phyloP scores from a whole-genome alignment of 2,888 invertebrate genomes.

The Phalangium opilio region DNA sequence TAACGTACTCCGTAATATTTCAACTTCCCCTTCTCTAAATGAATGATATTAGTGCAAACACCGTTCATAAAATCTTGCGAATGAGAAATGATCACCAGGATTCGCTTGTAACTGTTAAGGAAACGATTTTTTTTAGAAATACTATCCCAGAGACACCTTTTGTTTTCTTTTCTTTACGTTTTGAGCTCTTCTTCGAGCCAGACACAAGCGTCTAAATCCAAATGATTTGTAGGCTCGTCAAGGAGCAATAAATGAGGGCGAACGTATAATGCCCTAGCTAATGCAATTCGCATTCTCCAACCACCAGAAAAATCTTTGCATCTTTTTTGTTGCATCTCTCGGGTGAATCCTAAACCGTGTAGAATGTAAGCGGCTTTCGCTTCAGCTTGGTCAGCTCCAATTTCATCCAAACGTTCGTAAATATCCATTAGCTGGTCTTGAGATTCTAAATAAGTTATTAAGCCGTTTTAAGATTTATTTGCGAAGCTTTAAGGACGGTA shows the following conservation, averaged over 20 bases:
- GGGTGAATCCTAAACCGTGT: conserved; percentile 86
- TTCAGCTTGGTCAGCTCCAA: conserved; percentile 89
- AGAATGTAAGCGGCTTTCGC: conserved; percentile 86
- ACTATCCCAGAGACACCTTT: too few relatives aligned
- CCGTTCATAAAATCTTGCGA: conserved; percentile 98
- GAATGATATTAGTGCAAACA: conserved; percentile 78
- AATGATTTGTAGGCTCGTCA: conserved; percentile 43
- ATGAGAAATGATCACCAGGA: conserved; percentile 93
- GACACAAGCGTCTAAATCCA: conserved; percentile 86
- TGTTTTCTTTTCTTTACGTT: too few relatives aligned
- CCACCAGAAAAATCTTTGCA: conserved; percentile 51
- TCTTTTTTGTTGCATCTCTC: conserved; percentile 43
- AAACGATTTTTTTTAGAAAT: too few relatives aligned
- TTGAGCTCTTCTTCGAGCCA: conserved; percentile 98
- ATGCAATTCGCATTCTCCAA: conserved; percentile 46
- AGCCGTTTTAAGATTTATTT: too few relatives aligned
- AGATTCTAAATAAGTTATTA: conserved; percentile 43
- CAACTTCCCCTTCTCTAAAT: conserved; percentile 79
- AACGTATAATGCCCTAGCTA: conserved; percentile 40
- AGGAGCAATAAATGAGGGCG: conserved; percentile 41
- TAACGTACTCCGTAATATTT: conserved; percentile 82
- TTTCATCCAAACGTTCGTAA: conserved; percentile 91
- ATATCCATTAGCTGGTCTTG: conserved; percentile 95
- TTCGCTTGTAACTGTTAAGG: conserved; percentile 65
- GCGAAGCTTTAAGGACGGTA: too few relatives aligned